Percentiles rank a stretch among this genome's conserved stretches.
Evolutionary conservation across 2,797 vertebrate genomes (phyloP).

Genomic region (Schizopygopsis pylzovi): DNA sequence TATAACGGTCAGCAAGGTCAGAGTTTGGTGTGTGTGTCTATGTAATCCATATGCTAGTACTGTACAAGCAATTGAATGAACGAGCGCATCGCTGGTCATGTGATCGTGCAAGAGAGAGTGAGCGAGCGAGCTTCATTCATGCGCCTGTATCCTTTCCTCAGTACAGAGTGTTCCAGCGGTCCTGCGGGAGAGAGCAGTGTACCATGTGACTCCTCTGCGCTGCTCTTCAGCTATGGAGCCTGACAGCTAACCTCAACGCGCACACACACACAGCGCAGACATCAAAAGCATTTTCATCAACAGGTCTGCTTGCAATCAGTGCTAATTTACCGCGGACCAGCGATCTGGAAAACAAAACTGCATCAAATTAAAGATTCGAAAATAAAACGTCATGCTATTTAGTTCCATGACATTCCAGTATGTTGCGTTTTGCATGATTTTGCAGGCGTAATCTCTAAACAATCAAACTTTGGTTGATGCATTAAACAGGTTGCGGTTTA

Average conservation of each 20-base stretch:
- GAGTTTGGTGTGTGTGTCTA: not conserved
- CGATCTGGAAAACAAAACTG: constrained; percentile 32
- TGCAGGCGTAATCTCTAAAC: not conserved
- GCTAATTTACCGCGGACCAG: constrained; percentile 19
- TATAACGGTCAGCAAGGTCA: constrained; percentile 36
- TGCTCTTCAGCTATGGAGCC: constrained; percentile 46
- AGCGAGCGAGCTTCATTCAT: constrained; percentile 61
- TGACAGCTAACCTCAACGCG: constrained; percentile 46
- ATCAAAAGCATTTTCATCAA: constrained; percentile 35
- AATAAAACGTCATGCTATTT: constrained; percentile 29
- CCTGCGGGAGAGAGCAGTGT: constrained; percentile 57
- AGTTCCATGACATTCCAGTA: constrained; percentile 1
- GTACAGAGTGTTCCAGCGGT: constrained; percentile 66
- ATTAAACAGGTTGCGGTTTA: constrained; percentile 21
- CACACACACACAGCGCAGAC: constrained; percentile 32
- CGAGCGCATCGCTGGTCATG: constrained; percentile 33
- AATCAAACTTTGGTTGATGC: constrained; percentile 20
- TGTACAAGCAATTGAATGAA: constrained; percentile 24
- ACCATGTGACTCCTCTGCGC: constrained; percentile 61
- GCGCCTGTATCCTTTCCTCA: constrained; percentile 57
- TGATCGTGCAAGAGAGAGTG: constrained; percentile 21
- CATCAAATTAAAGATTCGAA: constrained; percentile 20
- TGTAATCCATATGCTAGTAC: constrained; percentile 30
- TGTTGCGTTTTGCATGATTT: not conserved
- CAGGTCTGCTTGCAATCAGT: constrained; percentile 21